phyloP scores from a whole-genome alignment of 2,888 invertebrate species.

The Mesorhabditis sp. region DNA sequence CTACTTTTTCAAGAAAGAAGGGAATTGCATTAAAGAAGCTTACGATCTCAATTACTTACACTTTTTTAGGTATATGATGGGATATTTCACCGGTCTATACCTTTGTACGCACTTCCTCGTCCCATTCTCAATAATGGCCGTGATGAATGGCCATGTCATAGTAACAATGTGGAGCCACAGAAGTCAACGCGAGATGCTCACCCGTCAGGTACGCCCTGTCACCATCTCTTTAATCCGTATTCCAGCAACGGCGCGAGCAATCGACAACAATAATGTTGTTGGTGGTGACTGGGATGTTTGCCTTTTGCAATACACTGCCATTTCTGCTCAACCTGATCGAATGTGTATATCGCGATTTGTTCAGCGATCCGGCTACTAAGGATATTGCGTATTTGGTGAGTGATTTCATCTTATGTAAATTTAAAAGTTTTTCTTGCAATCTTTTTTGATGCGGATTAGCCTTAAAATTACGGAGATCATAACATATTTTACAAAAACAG shows the following conservation, averaged over 20 bases:
- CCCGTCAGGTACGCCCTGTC: slow-evolving; percentile 39
- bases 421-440: not conserved
- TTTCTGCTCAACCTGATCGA: slow-evolving; percentile 51
- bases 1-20: too few relatives aligned
- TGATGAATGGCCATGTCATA: slow-evolving; percentile 43
- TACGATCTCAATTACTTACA: too few relatives aligned
- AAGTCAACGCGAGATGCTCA: slow-evolving; percentile 41
- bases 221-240: slow-evolving; percentile 9
- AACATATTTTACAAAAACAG: too few relatives aligned
- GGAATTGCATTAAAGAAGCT: not conserved
- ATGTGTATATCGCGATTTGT: slow-evolving; percentile 42
- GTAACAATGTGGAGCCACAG: slow-evolving; percentile 41
- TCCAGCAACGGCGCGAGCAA: slow-evolving; percentile 54
- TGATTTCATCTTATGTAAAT: slow-evolving; percentile 6
- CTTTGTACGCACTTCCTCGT: slow-evolving; percentile 53
- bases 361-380: slow-evolving; percentile 26
- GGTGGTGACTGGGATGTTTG: slow-evolving; percentile 51
- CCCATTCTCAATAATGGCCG: slow-evolving; percentile 50
- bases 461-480: too few relatives aligned
- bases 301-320: slow-evolving; percentile 52
- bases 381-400: not conserved
- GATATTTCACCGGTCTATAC: slow-evolving; percentile 51
- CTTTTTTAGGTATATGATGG: slow-evolving; percentile 25
- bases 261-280: slow-evolving; percentile 54
- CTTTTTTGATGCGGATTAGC: not conserved